A percentile compares a stretch with the other conserved stretches of the same genome.
Conservation (phyloP, 2,888 invertebrate species). For the Drosophila austrosaltans region DNA sequence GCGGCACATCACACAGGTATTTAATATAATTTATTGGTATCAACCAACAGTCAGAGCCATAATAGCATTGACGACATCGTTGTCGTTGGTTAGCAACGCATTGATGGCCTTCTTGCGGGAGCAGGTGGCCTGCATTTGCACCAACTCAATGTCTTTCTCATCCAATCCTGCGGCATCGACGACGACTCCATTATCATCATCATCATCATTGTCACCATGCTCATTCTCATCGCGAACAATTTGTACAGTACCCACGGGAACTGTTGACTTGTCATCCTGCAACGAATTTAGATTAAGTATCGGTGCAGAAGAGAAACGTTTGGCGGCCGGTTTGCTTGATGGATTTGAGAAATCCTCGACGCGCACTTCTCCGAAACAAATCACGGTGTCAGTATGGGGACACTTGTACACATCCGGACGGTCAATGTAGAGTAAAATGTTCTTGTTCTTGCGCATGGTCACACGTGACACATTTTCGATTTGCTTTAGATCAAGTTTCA, state of each 20-base stretch:
- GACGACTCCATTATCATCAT: no score
- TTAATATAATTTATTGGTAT: background rate
- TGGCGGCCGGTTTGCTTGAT: slow-evolving; percentile 54
- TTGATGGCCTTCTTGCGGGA: slow-evolving; percentile 54
- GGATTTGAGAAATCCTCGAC: slow-evolving; percentile 51
- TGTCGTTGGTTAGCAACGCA: slow-evolving; percentile 49
- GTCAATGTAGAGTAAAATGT: slow-evolving; percentile 57
- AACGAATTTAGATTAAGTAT: background rate
- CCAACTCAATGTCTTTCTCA: slow-evolving; percentile 61
- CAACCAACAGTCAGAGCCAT: slow-evolving; percentile 58
- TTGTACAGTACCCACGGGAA: background rate
- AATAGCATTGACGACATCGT: slow-evolving; percentile 70
- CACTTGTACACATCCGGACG: slow-evolving; percentile 59
- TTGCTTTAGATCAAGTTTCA: slow-evolving; percentile 56
- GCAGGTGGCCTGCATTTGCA: slow-evolving; percentile 60
- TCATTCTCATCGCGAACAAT: slow-evolving; percentile 11
- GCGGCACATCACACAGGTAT: no score
- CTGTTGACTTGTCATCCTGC: background rate
- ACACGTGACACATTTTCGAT: slow-evolving; percentile 56
- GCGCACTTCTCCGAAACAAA: slow-evolving; percentile 57
- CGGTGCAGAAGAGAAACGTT: slow-evolving; percentile 37
- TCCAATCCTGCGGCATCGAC: slow-evolving; percentile 36
- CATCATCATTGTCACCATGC: background rate
- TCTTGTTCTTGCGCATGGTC: slow-evolving; percentile 60
- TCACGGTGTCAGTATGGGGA: slow-evolving; percentile 46